phyloP scores from a whole-genome alignment of 1,140 invertebrate genomes.

The Aradophagus sp. region DNA sequence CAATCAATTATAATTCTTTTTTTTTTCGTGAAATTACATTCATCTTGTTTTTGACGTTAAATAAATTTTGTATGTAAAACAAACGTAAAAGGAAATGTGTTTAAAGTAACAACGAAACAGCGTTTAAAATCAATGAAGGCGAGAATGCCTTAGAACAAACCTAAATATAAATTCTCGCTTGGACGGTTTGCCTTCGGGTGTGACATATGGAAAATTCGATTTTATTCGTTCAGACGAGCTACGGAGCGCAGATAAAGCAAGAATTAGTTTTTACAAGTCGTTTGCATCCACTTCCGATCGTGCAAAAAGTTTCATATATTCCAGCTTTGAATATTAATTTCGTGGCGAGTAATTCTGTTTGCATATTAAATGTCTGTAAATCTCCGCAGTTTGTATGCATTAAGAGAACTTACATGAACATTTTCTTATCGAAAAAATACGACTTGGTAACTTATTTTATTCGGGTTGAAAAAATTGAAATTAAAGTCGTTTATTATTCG shows the following conservation, averaged over 20 bases:
- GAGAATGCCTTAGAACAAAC: constrained; percentile 9
- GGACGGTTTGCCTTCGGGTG: constrained; percentile 17
- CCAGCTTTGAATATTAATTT: constrained; percentile 53
- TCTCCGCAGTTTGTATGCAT: constrained; percentile 38
- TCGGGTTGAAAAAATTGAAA: constrained; percentile 5
- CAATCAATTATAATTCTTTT: too few species aligned
- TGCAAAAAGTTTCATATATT: constrained; percentile 52
- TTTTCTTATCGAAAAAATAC: constrained; percentile 26
- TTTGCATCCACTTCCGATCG: constrained; percentile 33
- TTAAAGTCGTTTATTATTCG: constrained; percentile 16
- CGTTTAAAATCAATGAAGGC: background rate
- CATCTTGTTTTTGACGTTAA: too few species aligned
- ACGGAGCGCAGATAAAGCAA: constrained; percentile 36
- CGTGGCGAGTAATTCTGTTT: constrained; percentile 45
- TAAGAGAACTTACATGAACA: constrained; percentile 29
- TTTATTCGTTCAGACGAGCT: constrained; percentile 27
- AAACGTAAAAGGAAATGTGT: too few species aligned
- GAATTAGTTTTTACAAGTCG: constrained; percentile 51
- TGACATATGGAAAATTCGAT: constrained; percentile 27
- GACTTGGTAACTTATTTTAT: constrained; percentile 19
- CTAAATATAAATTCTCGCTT: constrained; percentile 38
- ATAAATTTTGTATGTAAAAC: too few species aligned
- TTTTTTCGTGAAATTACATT: too few species aligned
- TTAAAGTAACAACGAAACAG: constrained; percentile 9
- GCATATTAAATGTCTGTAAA: constrained; percentile 52